Conservation (phyloP, 2,888 invertebrate species). For the Mesorhabditis spiculigera region DNA sequence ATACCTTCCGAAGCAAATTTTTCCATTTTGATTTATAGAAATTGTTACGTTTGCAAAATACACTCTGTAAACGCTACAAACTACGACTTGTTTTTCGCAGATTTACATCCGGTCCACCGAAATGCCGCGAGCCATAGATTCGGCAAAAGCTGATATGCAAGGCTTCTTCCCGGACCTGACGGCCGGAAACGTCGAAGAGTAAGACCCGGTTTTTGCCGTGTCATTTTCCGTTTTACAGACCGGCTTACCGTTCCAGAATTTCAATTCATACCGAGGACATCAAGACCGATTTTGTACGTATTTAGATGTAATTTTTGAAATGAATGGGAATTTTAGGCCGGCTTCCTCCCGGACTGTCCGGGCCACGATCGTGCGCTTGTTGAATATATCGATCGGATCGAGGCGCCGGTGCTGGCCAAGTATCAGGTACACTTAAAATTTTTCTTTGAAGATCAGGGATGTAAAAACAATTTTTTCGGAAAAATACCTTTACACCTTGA, state of each 20-base stretch:
- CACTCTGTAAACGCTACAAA: no score
- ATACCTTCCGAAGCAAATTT: no score
- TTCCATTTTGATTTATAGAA: no score
- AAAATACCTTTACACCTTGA: no score
- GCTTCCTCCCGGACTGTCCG: neutral
- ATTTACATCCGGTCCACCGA: slow-evolving; percentile 5
- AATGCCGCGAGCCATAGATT: neutral
- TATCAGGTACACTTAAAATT: no score
- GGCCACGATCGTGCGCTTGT: no score
- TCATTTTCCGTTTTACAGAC: neutral
- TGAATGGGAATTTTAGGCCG: neutral
- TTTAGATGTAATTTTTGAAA: neutral
- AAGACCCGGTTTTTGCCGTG: no score
- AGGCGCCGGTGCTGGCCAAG: no score
- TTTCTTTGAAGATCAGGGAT: neutral
- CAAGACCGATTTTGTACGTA: neutral
- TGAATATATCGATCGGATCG: no score
- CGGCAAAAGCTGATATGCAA: neutral
- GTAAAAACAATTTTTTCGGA: neutral
- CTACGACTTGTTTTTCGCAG: neutral
- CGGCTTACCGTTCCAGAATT: neutral
- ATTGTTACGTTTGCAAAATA: no score
- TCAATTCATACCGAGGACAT: neutral
- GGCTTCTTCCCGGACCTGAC: slow-evolving; percentile 1
- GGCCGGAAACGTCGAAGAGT: neutral